These are phyloP conservation scores for Oreotrochilus melanogaster DNA, from an alignment of 2,113 vertebrate species.

Conservation along the genomic window DNA sequence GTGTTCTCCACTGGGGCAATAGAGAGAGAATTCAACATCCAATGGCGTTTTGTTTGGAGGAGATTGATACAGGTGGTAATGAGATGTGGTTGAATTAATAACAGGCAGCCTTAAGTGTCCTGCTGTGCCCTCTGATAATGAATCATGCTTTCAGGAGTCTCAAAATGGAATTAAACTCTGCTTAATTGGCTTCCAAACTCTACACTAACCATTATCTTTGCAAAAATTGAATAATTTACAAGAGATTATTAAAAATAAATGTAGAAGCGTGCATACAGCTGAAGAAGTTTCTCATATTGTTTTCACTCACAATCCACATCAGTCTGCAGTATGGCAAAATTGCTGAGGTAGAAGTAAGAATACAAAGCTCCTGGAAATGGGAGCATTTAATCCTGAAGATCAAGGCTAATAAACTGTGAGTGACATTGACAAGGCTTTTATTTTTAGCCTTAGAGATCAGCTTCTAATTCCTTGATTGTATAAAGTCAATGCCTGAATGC, in stretches of 20 bases:
- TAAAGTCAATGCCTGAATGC: constrained; percentile 30
- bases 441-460: constrained; percentile 62
- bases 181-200: constrained; percentile 75
- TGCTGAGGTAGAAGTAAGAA: constrained; percentile 45
- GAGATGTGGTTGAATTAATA: constrained; percentile 23
- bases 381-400: constrained; percentile 61
- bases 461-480: constrained; percentile 63
- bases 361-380: constrained; percentile 36
- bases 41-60: not conserved
- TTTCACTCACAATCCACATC: constrained; percentile 32
- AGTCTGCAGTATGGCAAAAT: not conserved
- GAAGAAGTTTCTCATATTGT: constrained; percentile 59
- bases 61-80: constrained; percentile 9
- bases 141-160: constrained; percentile 64
- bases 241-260: constrained; percentile 76
- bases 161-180: constrained; percentile 48
- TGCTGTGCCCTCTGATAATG: constrained; percentile 43
- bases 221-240: constrained; percentile 76
- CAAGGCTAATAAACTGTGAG: constrained; percentile 66
- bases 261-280: constrained; percentile 39
- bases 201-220: constrained; percentile 69
- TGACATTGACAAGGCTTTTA: constrained; percentile 71
- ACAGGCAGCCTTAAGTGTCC: not conserved
- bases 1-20: not conserved
- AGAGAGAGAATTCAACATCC: not conserved